phyloP scores from a whole-genome alignment of 35 echinoderm and acorn worm species.

The Patiria miniata region DNA sequence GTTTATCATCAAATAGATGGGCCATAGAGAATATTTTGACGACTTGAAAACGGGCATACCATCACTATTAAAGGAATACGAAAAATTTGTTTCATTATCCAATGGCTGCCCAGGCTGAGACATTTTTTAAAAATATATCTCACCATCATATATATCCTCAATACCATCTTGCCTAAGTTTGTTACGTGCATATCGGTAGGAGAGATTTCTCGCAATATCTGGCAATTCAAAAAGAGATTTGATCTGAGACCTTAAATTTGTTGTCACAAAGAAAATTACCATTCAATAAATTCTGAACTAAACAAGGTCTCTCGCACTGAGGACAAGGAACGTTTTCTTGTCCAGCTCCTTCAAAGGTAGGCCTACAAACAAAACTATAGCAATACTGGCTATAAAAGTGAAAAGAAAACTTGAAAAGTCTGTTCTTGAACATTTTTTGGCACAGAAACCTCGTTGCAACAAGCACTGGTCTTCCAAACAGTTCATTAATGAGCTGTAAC shows the following conservation, averaged over 20 bases:
- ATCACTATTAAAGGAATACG: constrained; percentile 69
- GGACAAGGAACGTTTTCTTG: constrained; percentile 34
- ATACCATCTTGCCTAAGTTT: constrained; percentile 27
- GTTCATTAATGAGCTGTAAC: constrained; percentile 45
- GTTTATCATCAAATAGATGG: constrained; percentile 67
- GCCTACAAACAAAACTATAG: not conserved
- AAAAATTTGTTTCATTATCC: constrained; percentile 56
- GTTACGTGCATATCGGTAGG: constrained; percentile 6
- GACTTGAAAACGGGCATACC: constrained; percentile 51
- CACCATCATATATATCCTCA: constrained; percentile 73
- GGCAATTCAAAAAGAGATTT: constrained; percentile 38
- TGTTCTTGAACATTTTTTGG: constrained; percentile 39
- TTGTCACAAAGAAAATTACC: constrained; percentile 66
- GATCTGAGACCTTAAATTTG: constrained; percentile 32
- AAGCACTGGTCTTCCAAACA: constrained; percentile 38
- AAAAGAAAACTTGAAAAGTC: constrained; percentile 35
- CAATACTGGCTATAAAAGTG: constrained; percentile 44
- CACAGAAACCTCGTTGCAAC: constrained; percentile 28
- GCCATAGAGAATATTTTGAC: constrained; percentile 64
- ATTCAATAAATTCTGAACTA: constrained; percentile 19
- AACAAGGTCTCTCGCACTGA: constrained; percentile 43
- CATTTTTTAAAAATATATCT: constrained; percentile 52
- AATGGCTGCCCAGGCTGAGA: constrained; percentile 33
- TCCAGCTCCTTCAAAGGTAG: not conserved
- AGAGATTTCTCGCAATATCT: constrained; percentile 35